Percentiles rank a stretch among this genome's conserved stretches.
These are phyloP conservation scores for Zaprionus capensis DNA, from an alignment of 1,140 invertebrate species.

Conservation along the genomic window DNA sequence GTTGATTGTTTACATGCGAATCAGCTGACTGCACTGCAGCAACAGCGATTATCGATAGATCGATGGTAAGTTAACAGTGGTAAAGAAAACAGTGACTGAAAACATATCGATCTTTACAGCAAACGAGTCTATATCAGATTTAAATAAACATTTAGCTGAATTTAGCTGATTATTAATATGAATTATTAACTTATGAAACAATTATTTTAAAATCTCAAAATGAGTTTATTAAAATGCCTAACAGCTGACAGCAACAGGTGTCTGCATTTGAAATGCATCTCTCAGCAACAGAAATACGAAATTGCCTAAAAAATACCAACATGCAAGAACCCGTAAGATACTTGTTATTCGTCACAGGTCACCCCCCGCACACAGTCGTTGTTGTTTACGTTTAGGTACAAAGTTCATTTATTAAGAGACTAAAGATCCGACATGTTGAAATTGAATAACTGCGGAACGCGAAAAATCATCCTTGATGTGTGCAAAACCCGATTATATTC, in stretches of 20 bases:
- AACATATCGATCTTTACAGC: background rate
- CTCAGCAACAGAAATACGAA: background rate
- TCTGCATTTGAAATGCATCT: background rate
- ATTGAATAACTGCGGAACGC: conserved; percentile 38
- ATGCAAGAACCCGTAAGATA: conserved; percentile 14
- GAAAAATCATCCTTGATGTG: conserved; percentile 41
- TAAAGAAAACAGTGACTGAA: background rate
- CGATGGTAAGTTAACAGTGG: background rate
- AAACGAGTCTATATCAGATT: background rate
- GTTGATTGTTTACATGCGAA: conserved; percentile 8
- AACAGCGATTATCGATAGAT: conserved; percentile 20
- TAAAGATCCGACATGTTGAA: conserved; percentile 39
- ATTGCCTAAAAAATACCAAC: conserved; percentile 11
- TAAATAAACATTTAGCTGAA: background rate
- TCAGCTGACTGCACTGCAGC: conserved; percentile 21
- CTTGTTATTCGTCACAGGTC: conserved; percentile 35
- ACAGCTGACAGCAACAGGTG: background rate
- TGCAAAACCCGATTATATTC: conserved; percentile 37
- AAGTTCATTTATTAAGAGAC: conserved; percentile 35
- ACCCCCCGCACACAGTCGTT: conserved; percentile 27
- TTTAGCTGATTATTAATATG: too few relatives aligned
- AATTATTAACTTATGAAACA: background rate
- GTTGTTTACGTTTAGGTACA: conserved; percentile 53
- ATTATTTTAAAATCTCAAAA: background rate
- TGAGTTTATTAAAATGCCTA: background rate